Percentiles rank a stretch among this genome's conserved stretches.
phyloP scores from a whole-genome alignment of 2,113 vertebrate species.

The Tichodroma muraria region DNA sequence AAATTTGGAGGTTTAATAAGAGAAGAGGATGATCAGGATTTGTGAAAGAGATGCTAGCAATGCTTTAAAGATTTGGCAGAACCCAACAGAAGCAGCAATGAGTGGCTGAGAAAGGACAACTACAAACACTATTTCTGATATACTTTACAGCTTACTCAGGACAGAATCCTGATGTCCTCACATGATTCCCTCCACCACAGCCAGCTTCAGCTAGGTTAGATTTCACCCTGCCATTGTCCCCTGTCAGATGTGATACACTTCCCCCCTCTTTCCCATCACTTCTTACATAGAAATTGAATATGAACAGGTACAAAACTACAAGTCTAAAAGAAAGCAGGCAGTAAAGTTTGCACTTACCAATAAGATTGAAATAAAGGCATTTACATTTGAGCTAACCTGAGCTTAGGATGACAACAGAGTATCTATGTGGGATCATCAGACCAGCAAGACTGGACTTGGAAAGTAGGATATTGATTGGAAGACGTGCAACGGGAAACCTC shows the following conservation, averaged over 20 bases:
- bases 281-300: neutral
- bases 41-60: neutral
- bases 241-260: neutral
- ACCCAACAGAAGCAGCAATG: neutral
- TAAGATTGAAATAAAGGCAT: neutral
- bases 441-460: neutral
- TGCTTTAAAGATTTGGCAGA: neutral
- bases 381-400: neutral
- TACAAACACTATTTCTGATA: neutral
- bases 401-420: neutral
- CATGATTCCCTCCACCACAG: neutral
- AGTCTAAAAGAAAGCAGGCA: neutral
- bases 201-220: neutral
- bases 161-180: neutral
- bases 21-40: neutral
- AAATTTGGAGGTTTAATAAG: neutral
- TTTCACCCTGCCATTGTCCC: neutral
- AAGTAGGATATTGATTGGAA: neutral
- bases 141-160: neutral
- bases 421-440: neutral
- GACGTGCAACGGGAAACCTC: neutral
- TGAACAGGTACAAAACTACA: neutral
- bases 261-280: neutral
- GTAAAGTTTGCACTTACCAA: neutral
- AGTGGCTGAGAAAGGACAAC: neutral